These are phyloP conservation scores for Carposina sasakii DNA, from an alignment of 1,140 invertebrate genomes.

Conservation along the genomic window DNA sequence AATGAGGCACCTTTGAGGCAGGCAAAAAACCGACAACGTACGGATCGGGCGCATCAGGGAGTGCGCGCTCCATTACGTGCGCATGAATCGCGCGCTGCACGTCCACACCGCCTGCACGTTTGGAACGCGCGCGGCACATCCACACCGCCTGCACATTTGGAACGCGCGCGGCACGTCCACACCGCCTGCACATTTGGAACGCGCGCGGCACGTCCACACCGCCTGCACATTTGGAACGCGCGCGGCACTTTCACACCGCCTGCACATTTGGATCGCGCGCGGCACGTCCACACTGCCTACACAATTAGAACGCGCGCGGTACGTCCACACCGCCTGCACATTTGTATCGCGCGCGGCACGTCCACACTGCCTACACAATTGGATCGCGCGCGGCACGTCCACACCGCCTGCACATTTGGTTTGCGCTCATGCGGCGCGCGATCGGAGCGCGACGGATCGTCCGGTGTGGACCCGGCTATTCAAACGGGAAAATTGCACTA, in stretches of 20 bases:
- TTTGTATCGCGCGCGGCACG: no score
- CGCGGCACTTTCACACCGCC: no score
- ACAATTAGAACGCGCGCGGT: not conserved
- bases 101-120: slow-evolving; percentile 8
- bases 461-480: not conserved
- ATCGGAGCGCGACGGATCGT: not conserved
- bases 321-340: slow-evolving; percentile 9
- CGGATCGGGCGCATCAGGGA: slow-evolving; percentile 11
- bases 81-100: slow-evolving; percentile 9
- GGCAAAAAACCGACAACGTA: slow-evolving; percentile 20
- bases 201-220: slow-evolving; percentile 11
- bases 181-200: slow-evolving; percentile 11
- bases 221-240: not conserved
- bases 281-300: slow-evolving; percentile 8
- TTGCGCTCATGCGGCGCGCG: not conserved
- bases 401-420: slow-evolving; percentile 6
- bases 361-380: no score
- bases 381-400: slow-evolving; percentile 8
- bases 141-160: slow-evolving; percentile 9
- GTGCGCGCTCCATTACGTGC: slow-evolving; percentile 4
- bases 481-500: not conserved
- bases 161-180: slow-evolving; percentile 7
- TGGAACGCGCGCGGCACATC: slow-evolving; percentile 1
- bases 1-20: slow-evolving; percentile 15
- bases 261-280: slow-evolving; percentile 12